Conservation (phyloP, 2,113 vertebrate genomes). For the Numenius arquata region DNA sequence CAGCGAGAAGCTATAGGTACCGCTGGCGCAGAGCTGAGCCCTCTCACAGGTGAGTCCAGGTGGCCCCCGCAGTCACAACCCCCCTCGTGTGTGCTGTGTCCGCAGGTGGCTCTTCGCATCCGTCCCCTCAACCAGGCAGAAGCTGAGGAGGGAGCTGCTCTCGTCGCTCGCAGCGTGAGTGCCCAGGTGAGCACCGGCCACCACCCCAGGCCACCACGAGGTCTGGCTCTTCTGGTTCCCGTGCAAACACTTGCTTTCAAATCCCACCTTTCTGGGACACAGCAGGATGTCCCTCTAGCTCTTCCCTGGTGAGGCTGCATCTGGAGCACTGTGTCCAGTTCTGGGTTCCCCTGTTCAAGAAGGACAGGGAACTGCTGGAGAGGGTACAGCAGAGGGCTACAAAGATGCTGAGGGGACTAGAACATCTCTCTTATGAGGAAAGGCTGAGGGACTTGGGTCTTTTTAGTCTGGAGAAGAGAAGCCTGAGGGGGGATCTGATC, state of each 20-base stretch:
- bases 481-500: too few relatives aligned
- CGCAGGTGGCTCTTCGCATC: slow-evolving; percentile 65
- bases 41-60: background rate
- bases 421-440: too few relatives aligned
- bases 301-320: too few relatives aligned
- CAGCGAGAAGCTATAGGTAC: background rate
- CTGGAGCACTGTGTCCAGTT: too few relatives aligned
- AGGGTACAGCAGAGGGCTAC: too few relatives aligned
- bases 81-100: accelerated
- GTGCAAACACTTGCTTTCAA: accelerated
- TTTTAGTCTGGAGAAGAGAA: too few relatives aligned
- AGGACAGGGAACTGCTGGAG: too few relatives aligned
- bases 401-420: too few relatives aligned
- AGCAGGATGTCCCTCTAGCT: too few relatives aligned
- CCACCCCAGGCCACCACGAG: accelerated
- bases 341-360: too few relatives aligned
- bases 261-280: background rate
- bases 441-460: too few relatives aligned
- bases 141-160: slow-evolving; percentile 60
- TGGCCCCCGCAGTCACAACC: background rate
- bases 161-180: slow-evolving; percentile 46
- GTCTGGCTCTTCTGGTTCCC: background rate
- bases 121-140: slow-evolving; percentile 36
- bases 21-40: background rate
- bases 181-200: slow-evolving; percentile 58